Base-by-base conservation (phyloP, 2,113 vertebrate genomes). In the Rhagologus leucostigma region DNA sequence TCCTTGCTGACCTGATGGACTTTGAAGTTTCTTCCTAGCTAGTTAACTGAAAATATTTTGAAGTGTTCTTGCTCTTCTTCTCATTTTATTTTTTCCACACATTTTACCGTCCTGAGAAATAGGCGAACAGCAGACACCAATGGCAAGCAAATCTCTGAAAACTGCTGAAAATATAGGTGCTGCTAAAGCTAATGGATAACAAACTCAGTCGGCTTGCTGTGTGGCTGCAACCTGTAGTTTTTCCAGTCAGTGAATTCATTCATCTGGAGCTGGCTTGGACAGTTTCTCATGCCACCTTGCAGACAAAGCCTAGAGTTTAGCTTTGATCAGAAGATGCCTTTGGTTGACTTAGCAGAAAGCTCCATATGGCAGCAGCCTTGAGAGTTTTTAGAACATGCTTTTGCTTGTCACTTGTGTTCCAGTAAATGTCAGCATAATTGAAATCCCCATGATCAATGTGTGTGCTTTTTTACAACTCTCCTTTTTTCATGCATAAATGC, bases 381-480 rank as follows among this genome's bases (percentile, higher is more conserved):
- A 77, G 50, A 91, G 42, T 21, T 75, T 86, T 96, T 62, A 90
- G 83, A 83, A 94, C 62, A 84, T 77, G 47, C 47, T 90, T 84
- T 87, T 93, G 64, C 96, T 92, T 84, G 93, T 93, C 74, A 74
- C 57, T 95, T 90, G 41, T 93, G 64, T 89, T 96, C 63, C 89
- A 95, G 91, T 93, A 97, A 95, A 97, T 80, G 80, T 94, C 95
- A 97, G 74, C 30, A 22, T 89, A 97, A 91, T 80, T 95, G 97
- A 97, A 95, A 91, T 84, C 94, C 27, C 53, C 57, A 27, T 49
- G 60, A 95, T 97, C 94, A 89, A 90, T 95, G 77, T 83, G 71
- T 96, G 87, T 83, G 46, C 35, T 64, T 95, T 96, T 91, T 94
- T 95, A 96, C 75, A 96, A 82, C 68, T 90, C 79, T 94, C 84